Percentiles rank a stretch among this genome's conserved stretches.
Conservation (phyloP, 2,797 vertebrate genomes). For the Spinibarbus caldwelli region DNA sequence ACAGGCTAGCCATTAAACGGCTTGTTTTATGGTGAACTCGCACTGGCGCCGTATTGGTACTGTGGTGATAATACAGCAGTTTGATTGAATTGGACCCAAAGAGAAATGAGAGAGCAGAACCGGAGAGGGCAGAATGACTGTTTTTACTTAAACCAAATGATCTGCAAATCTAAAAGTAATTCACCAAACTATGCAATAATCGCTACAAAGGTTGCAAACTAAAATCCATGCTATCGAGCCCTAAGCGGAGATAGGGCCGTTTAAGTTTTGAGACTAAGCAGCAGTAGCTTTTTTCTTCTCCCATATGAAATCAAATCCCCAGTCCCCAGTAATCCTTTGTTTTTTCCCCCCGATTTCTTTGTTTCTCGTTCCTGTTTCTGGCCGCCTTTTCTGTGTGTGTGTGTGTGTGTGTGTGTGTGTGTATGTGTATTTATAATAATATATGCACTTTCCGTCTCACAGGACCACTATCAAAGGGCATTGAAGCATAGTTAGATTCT, state of each 20-base stretch:
- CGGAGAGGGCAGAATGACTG: conserved; percentile 64
- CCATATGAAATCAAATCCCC: conserved; percentile 57
- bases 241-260: conserved; percentile 70
- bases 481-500: conserved; percentile 75
- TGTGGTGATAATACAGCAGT: conserved; percentile 39
- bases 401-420: conserved; percentile 35
- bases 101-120: conserved; percentile 26
- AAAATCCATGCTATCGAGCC: conserved; percentile 71
- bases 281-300: conserved; percentile 67
- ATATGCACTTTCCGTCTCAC: conserved; percentile 83
- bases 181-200: conserved; percentile 87
- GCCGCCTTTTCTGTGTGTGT: conserved; percentile 26
- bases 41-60: conserved; percentile 2
- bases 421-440: conserved; percentile 61
- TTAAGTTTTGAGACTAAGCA: conserved; percentile 71
- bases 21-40: conserved; percentile 27
- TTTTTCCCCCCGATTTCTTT: conserved; percentile 12
- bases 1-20: conserved; percentile 22
- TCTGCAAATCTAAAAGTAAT: conserved; percentile 75
- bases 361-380: conserved; percentile 13
- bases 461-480: conserved; percentile 84
- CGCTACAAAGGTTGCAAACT: conserved; percentile 75
- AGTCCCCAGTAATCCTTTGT: conserved; percentile 57
- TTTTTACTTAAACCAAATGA: conserved; percentile 75
- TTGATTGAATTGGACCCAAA: conserved; percentile 49